Conservation (phyloP, 2,888 invertebrate species). For the Rhynchonema sp. region DNA sequence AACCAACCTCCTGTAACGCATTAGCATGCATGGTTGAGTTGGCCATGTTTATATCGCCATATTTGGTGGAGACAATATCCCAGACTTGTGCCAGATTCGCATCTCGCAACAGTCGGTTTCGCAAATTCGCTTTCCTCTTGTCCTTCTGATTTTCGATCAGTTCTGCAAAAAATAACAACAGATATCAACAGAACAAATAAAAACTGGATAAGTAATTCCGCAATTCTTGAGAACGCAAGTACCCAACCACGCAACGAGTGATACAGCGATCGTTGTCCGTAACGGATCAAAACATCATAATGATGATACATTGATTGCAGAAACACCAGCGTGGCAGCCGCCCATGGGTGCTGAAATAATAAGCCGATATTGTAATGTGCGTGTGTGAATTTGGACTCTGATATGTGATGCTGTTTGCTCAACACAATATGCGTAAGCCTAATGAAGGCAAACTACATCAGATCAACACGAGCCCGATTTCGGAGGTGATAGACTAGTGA, state of each 20-base stretch:
- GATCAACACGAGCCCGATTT: too few species aligned
- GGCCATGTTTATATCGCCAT: background rate
- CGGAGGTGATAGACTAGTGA: too few species aligned
- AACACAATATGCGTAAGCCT: too few species aligned
- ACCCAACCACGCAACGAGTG: constrained; percentile 43
- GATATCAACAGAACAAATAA: too few species aligned
- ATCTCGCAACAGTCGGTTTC: background rate
- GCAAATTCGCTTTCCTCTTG: background rate
- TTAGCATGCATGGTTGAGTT: background rate
- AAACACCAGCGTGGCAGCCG: constrained; percentile 40
- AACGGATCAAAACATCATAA: constrained; percentile 57
- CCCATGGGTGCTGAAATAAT: background rate
- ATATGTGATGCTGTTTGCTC: too few species aligned
- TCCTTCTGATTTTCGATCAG: background rate
- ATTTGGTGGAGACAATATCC: background rate
- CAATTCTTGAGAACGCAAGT: too few species aligned
- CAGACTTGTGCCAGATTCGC: background rate
- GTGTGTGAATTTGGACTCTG: too few species aligned
- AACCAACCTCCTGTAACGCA: background rate
- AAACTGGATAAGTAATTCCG: too few species aligned
- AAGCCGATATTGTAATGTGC: too few species aligned
- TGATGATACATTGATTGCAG: constrained; percentile 54
- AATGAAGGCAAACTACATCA: too few species aligned
- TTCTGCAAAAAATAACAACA: background rate
- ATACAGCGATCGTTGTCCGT: constrained; percentile 63